Base-by-base conservation (phyloP, 64 coral and sea anemone species). In the Montipora efflorescens region DNA sequence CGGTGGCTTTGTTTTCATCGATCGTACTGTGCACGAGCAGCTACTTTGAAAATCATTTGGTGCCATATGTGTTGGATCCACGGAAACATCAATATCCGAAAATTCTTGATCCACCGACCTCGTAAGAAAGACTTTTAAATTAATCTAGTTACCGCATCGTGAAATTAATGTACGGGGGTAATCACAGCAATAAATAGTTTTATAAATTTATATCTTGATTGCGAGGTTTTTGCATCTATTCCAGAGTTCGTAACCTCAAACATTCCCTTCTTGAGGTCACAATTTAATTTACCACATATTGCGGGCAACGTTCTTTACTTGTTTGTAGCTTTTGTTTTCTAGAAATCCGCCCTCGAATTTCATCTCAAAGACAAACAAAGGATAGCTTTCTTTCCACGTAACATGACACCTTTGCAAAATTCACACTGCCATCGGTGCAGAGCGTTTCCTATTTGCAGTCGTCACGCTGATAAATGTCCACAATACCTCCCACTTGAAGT, bases 401-500 rank as follows among this genome's bases (percentile, higher is more conserved):
- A 86, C 82, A 86, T 36, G 46, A 86, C 64, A 86, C 82, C 25
- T n/a, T 19, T 48, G 66, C 22, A 36, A n/a, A 86, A 86, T 13
- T 50, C 82, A 44, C 66, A 23, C 62, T 86, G 82, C 2, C 49
- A 72, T 71, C 64, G 45, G 62, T 46, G 21, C 15, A 44, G 36
- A 22, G 9, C n/a, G 9, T 43, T 86, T 86, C 46, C 71, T 47
- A 72, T 71, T 86, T 86, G 68, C 82, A 72, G 28, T 86, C 66
- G 66, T 47, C 61, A 84, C 36, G 28, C 55, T 68, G 81, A 84
- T 45, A 68, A 84, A 84, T 68, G 59, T 68, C 81, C 28, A 45
- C 59, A 68, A 68, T 84, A 83, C 79, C 79, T 81, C 80, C 77
- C 57, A 61, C 80, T 66, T 82, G 76, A 62, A 21, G 58, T 18